These are phyloP conservation scores for Pinna nobilis DNA, from an alignment of 1,140 invertebrate species.

Conservation along the genomic window DNA sequence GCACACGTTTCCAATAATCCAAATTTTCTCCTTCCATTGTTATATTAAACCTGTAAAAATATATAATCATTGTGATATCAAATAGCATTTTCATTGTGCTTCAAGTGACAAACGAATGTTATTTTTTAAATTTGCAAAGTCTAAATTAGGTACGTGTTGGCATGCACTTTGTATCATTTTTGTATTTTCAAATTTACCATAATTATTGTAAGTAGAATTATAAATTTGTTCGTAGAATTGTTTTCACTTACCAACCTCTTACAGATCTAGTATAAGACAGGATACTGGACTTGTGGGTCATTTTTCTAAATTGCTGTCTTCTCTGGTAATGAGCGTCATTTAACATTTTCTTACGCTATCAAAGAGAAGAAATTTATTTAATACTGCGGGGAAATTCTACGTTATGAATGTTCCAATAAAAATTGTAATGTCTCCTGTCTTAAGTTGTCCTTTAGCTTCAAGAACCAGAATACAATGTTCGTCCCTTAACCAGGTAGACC, in stretches of 20 bases:
- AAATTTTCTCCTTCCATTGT: conserved; percentile 52
- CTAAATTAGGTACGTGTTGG: too few relatives aligned
- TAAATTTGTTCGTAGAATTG: too few relatives aligned
- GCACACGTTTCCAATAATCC: conserved; percentile 50
- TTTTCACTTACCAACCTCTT: conserved; percentile 51
- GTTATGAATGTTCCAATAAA: too few relatives aligned
- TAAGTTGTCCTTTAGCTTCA: too few relatives aligned
- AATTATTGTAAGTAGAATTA: neutral
- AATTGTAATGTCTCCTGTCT: too few relatives aligned
- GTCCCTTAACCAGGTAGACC: too few relatives aligned
- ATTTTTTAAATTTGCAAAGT: too few relatives aligned
- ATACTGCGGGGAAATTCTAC: neutral
- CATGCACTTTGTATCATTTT: neutral
- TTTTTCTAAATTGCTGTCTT: conserved; percentile 55
- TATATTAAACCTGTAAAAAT: conserved; percentile 52
- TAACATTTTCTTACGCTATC: conserved; percentile 49
- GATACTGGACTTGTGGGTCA: conserved; percentile 55
- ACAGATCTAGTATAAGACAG: conserved; percentile 59
- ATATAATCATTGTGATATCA: neutral
- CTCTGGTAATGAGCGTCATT: conserved; percentile 43
- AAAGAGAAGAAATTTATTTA: neutral
- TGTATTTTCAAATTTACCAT: neutral
- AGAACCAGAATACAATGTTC: too few relatives aligned
- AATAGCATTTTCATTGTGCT: too few relatives aligned
- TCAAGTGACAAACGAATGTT: too few relatives aligned